Base-by-base conservation (phyloP, 2,888 invertebrate genomes). In the Drosophila neotestacea region DNA sequence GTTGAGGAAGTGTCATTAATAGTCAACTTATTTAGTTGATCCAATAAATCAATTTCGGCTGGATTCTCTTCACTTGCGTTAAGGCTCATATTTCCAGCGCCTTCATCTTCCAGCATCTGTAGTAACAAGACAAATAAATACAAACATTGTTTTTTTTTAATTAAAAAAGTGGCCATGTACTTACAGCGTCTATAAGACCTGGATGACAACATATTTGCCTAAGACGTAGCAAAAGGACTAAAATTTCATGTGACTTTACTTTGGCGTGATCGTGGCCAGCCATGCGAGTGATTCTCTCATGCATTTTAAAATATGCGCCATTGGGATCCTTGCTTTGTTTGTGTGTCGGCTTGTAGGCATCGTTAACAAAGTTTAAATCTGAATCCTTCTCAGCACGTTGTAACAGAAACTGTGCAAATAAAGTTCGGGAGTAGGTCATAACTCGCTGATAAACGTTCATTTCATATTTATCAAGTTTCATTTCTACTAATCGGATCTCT, bases 171-270 rank as follows among this genome's bases (percentile, higher is more conserved):
- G 9, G 0, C 6, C 4, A 4, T 32, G 11, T 50, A 91, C 93
- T 92, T 91, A 95, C 95, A 65, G 94, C 91, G 83, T 94, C 94
- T 80, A 98, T 96, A 13, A 99, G 94, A 0, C 96, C 95, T 32
- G 98, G 96, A 93, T 98, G 98, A 89, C 97, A 96, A 90, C 97
- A 97, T 67, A 97, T 95, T 91, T 99, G 98, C 0, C 98, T 94
- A 66, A 99, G 92, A 10, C 98, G 94, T 61, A 98, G 92, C 11
- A 99, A 91, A 2, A 98, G 93, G 0, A 98, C 96, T 75, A 99
- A 93, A 91, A 97, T 96, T 92, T 95, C 94, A 93, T 95, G 94
- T 42, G 94, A 94, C 90, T 95, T 93, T 56, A 95, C 94, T 79
- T 95, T 22, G 22, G 22, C 94, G 83, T 94, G 93, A 51, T 93